Base-by-base conservation (phyloP, 37 sponge, comb jelly and placozoan genomes). In the Tethya wilhelma region DNA sequence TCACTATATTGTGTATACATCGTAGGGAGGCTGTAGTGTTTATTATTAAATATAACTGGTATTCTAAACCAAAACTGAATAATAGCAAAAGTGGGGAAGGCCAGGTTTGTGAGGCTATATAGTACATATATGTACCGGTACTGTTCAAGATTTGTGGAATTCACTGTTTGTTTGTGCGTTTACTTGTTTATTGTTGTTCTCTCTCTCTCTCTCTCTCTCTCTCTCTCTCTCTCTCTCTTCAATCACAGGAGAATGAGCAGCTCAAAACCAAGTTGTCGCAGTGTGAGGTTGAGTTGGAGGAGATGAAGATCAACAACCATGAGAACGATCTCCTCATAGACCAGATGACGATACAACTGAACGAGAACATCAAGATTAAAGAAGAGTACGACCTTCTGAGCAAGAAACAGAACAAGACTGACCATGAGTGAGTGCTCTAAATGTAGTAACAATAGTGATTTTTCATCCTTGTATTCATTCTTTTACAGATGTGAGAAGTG, bases 401-500 rank as follows among this genome's bases (percentile, higher is more conserved):
- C 14, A 14, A 49, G 53, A 14, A 49, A 14, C 53, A 19, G 14
- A 14, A 9, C 53, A 14, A 19, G 53, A 49, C 53, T 19, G 14
- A 49, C 14, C 53, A 19, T 19, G 53, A 49, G 53, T 26, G 8
- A 62, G 25, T 20, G 8, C 9, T n/a, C 25, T 29, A 20, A 62
- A 0, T 38, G n/a, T 68, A 9, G 2, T 6, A n/a, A n/a, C n/a
- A n/a, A n/a, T 68, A 20, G n/a, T 19, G 36, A 19, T 31, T 36
- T 63, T 26, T 55, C 66, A 49, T 14, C n/a, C n/a, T n/a, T n/a
- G n/a, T n/a, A n/a, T n/a, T n/a, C n/a, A n/a, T n/a, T 78, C 43
- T 40, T 43, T 14, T 49, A 64, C 66, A 64, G 66, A 31, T 33
- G 19, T 3, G 66, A 64, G 31, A 64, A 29, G 66, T 64, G 34